Conservation (phyloP, 2,113 vertebrate genomes). For the rat (Rattus norvegicus) region GRCr8 NC_086020.1:153852501-153853000, state of each 20-base stretch:
- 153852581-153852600: slow-evolving; percentile 45
- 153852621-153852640: slow-evolving; percentile 37
- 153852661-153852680: slow-evolving; percentile 14
- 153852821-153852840: slow-evolving; percentile 17
- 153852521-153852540: slow-evolving; percentile 35
- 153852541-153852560: slow-evolving; percentile 46
- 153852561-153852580: slow-evolving; percentile 34
- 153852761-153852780: slow-evolving; percentile 43
- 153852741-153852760: slow-evolving; percentile 47
- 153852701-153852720: slow-evolving; percentile 42
- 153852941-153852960: not conserved
- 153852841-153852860: not conserved
- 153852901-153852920: slow-evolving; percentile 51
- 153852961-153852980: not conserved
- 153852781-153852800: slow-evolving; percentile 29
- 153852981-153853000: not conserved
- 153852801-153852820: slow-evolving; percentile 39
- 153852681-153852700: slow-evolving; percentile 52
- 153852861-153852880: not conserved
- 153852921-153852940: slow-evolving; percentile 13
- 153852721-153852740: slow-evolving; percentile 36
- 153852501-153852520: slow-evolving; percentile 61
- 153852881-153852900: not conserved
- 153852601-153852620: slow-evolving; percentile 33
- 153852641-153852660: slow-evolving; percentile 45